phyloP scores from a whole-genome alignment of 53 echinoderm and acorn worm genomes.

The Henricia sp. region DNA sequence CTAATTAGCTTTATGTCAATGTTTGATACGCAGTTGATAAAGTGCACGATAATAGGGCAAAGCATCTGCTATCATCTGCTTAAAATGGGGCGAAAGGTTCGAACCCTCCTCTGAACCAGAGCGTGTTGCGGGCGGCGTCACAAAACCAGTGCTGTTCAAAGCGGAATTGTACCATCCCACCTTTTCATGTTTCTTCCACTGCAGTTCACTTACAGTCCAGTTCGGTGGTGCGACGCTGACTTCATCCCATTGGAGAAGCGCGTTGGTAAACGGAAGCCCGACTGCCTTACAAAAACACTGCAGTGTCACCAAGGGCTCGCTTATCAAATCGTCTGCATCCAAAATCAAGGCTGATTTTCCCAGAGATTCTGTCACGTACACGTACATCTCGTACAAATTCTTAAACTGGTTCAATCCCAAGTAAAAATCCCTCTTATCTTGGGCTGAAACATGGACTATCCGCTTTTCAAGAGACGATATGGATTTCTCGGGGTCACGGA shows the following conservation, averaged over 20 bases:
- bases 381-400: neutral
- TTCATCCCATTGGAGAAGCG: conserved; percentile 28
- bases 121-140: neutral
- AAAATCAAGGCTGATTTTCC: conserved; percentile 6
- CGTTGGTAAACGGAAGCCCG: conserved; percentile 32
- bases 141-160: conserved; percentile 22
- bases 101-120: neutral
- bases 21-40: conserved; percentile 2
- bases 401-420: conserved; percentile 1
- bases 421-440: neutral
- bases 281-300: conserved; percentile 6
- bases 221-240: neutral
- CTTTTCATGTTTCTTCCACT: neutral
- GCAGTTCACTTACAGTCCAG: neutral
- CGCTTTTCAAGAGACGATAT: neutral
- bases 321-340: conserved; percentile 36
- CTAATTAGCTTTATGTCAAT: too few species aligned
- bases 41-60: conserved; percentile 31
- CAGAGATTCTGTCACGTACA: conserved; percentile 13
- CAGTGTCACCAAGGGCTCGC: conserved; percentile 8
- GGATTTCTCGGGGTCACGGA: conserved; percentile 24
- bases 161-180: neutral
- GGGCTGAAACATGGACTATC: neutral
- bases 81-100: neutral
- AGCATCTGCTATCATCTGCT: conserved; percentile 35